Evolutionary conservation across 2,888 invertebrate genomes (phyloP), one percentile per base, ranked within the genome.

Genomic region (Strigamia crassipes): DNA sequence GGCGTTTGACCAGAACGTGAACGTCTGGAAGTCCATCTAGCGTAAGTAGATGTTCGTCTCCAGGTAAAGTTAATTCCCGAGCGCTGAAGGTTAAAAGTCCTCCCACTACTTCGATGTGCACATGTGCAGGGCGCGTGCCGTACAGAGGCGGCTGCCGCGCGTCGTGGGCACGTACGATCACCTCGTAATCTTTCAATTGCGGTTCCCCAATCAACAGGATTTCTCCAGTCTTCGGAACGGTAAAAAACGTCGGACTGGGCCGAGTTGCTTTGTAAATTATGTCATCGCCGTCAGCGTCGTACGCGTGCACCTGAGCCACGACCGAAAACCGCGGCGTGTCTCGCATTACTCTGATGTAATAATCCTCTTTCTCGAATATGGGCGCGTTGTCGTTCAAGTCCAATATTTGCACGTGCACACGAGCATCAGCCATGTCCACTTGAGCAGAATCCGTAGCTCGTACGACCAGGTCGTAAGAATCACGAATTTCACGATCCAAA

Each of bases 371-470:
- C 56, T 92, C 92, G 87, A 97, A 96, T 51, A 93, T 90, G 0
- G 97, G 97, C 83, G 93, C 92, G 87, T 97, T 97, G 88, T 97
- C 97, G 87, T 97, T 97, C 87, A 94, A 94, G 87, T 97, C 96
- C 31, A 92, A 89, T 34, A 98, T 91, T 23, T 91, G 91, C 56
- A 97, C 90, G 78, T 90, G 90, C 13, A 97, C 91, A 84, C 92
- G 93, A n/a, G 95, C 92, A 34, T 92, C 91, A 0, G 95, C 94
- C 85, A 92, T 93, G 87, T 95, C 95, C 79, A 94, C 91, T 73
- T 93, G 94, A 85, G 92, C 92, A 34, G 92, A 90, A 86, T 96
- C 95, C 13, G 92, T 92, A 0, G 96, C 96, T 86, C 94, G 93
- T 80, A 97, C 90, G 0, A 93, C 91, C 80, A 96, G 89, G 83